These are phyloP conservation scores for Larimichthys polyactis DNA, from an alignment of 2,113 vertebrate species.

Conservation along the genomic window DNA sequence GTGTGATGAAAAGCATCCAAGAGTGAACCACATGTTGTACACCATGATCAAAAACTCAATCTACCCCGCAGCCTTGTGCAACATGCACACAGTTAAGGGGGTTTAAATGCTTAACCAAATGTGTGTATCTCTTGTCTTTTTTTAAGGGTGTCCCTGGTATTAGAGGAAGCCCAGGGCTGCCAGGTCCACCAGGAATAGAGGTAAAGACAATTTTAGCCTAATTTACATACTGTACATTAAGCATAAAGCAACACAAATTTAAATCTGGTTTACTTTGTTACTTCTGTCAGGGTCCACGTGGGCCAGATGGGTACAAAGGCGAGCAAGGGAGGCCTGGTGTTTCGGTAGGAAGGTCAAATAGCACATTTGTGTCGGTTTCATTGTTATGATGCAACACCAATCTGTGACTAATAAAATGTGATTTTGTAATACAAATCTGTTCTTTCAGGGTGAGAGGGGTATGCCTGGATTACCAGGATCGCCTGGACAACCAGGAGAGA, in stretches of 20 bases:
- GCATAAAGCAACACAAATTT: neutral
- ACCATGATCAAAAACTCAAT: conserved; percentile 46
- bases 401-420: neutral
- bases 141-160: conserved; percentile 90
- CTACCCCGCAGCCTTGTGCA: conserved; percentile 8
- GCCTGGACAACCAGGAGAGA: conserved; percentile 89
- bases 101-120: conserved; percentile 37
- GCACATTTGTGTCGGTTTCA: conserved; percentile 8
- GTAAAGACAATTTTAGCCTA: conserved; percentile 75
- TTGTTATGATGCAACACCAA: neutral
- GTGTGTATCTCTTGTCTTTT: conserved; percentile 26
- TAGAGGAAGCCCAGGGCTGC: conserved; percentile 87
- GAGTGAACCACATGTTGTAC: conserved; percentile 63
- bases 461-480: conserved; percentile 90
- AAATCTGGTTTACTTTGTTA: conserved; percentile 26
- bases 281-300: conserved; percentile 86
- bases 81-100: conserved; percentile 20
- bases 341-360: conserved; percentile 85
- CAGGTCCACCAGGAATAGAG: conserved; percentile 88
- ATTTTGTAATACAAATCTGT: conserved; percentile 37
- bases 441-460: conserved; percentile 90
- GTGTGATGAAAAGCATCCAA: conserved; percentile 53
- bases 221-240: neutral
- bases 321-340: conserved; percentile 89
- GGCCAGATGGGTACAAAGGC: conserved; percentile 90